Percentiles rank a stretch among this genome's conserved stretches.
Evolutionary conservation across 2,797 vertebrate genomes (phyloP).

Genomic region (Pterois miles): DNA sequence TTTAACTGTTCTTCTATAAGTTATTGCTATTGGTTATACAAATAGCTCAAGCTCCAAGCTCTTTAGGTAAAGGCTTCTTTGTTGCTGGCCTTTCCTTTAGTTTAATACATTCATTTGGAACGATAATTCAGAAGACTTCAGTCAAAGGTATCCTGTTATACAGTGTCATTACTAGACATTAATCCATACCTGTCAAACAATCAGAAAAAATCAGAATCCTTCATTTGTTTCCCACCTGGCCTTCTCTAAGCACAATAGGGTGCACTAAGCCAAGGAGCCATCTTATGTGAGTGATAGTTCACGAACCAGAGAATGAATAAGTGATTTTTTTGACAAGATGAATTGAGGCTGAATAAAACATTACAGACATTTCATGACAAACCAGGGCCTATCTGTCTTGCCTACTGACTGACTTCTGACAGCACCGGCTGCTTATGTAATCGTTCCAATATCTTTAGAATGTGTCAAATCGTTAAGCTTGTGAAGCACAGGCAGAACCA

Average conservation of each 20-base stretch:
- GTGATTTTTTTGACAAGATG: not conserved
- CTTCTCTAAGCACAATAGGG: not conserved
- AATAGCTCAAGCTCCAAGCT: not conserved
- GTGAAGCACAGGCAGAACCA: not conserved
- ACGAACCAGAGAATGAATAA: slow-evolving; percentile 12
- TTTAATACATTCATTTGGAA: not conserved
- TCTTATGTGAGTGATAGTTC: not conserved
- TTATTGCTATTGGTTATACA: not conserved
- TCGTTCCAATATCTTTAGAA: not conserved
- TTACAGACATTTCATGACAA: slow-evolving; percentile 1
- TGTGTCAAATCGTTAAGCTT: not conserved
- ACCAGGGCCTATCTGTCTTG: not conserved
- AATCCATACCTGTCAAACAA: not conserved
- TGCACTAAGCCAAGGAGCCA: not conserved
- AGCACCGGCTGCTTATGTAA: not conserved
- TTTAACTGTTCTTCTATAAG: not conserved
- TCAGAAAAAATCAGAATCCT: not conserved
- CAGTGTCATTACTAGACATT: not conserved
- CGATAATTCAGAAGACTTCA: not conserved
- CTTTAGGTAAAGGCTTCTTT: not conserved
- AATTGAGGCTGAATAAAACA: slow-evolving; percentile 15
- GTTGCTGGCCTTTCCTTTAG: not conserved
- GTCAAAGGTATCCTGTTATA: not conserved
- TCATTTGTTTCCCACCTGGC: not conserved
- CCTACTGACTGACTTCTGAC: not conserved